phyloP scores from a whole-genome alignment of 2,113 vertebrate species.

The Colossoma macropomum region DNA sequence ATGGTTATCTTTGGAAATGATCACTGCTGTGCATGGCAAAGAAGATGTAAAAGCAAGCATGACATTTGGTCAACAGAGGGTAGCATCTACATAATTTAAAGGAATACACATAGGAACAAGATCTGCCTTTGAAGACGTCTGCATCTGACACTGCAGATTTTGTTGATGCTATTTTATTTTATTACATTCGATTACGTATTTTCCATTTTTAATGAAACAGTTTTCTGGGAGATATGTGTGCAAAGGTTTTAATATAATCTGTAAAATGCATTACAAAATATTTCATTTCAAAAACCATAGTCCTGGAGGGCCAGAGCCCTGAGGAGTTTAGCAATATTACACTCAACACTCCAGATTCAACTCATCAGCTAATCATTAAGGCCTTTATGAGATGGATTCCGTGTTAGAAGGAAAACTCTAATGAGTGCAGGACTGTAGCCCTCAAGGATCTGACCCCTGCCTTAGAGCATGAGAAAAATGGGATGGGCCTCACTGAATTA shows the following conservation, averaged over 20 bases:
- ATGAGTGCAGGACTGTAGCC: too few relatives aligned
- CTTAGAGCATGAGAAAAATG: too few relatives aligned
- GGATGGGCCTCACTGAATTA: too few relatives aligned
- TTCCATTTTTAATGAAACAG: neutral
- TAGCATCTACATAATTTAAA: neutral
- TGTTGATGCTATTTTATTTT: neutral
- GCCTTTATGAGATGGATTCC: neutral
- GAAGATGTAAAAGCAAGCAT: neutral
- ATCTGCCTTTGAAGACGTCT: too few relatives aligned
- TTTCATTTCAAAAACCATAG: neutral
- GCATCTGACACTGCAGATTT: neutral
- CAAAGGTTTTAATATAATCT: neutral
- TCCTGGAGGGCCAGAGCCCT: too few relatives aligned
- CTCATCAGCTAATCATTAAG: neutral
- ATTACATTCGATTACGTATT: neutral
- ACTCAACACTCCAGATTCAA: too few relatives aligned
- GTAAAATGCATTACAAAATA: neutral
- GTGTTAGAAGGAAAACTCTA: too few relatives aligned
- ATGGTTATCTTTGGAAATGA: neutral
- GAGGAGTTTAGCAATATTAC: too few relatives aligned
- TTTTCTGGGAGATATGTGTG: neutral
- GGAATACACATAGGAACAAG: neutral
- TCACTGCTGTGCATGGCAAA: neutral
- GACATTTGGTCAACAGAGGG: neutral
- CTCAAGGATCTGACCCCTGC: too few relatives aligned